Evolutionary conservation across 2,797 vertebrate species (phyloP).

Genomic region (Notamacropus eugenii): DNA sequence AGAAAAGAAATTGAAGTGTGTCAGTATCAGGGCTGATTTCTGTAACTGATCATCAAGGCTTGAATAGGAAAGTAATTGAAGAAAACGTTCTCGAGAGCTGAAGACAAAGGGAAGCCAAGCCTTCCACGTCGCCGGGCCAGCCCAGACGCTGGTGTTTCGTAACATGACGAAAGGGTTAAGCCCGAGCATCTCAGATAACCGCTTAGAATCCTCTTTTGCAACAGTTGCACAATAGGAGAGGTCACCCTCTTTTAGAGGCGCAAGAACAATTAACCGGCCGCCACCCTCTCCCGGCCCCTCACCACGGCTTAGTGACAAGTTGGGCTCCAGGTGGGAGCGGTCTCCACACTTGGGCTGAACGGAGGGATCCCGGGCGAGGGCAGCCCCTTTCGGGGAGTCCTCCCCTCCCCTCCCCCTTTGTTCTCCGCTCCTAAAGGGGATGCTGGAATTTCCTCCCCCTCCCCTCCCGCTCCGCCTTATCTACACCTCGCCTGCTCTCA

Average conservation of each 20-base stretch:
- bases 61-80: slow-evolving; percentile 6
- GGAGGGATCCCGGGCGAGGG: fast-evolving
- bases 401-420: background rate
- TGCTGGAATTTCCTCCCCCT: no score
- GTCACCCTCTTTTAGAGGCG: fast-evolving
- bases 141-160: background rate
- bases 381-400: no score
- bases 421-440: fast-evolving
- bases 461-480: background rate
- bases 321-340: fast-evolving
- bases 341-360: background rate
- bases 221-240: background rate
- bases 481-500: no score
- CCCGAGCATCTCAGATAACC: background rate
- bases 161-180: background rate
- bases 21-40: slow-evolving; percentile 63
- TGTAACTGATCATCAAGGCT: slow-evolving; percentile 59
- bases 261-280: no score
- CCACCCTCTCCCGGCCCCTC: background rate
- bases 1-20: slow-evolving; percentile 19
- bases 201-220: background rate
- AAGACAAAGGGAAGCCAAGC: background rate
- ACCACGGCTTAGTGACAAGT: background rate
- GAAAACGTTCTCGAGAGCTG: slow-evolving; percentile 15
- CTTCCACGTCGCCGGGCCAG: background rate